Evolutionary conservation across 2,888 invertebrate genomes (phyloP), one percentile per base, ranked within the genome.

Genomic region (Bellardia bayeri): DNA sequence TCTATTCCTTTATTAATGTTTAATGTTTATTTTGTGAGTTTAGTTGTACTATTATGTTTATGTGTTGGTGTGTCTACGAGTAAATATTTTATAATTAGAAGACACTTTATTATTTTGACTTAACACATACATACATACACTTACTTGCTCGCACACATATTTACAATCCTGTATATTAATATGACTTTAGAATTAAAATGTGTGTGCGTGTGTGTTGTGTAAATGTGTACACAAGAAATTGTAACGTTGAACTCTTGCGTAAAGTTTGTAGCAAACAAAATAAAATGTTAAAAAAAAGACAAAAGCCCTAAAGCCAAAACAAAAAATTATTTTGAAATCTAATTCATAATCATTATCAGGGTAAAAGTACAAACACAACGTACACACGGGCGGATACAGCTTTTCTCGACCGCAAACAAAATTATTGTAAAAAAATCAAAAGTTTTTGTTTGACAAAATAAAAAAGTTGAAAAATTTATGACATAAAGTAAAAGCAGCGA

Each of bases 231-330:
- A 76, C 82, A 71, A 71, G 79, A 82, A 85, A 79, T 58, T 86
- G 75, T 83, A 71, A 83, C 83, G 86, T 75, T 83, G 86, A 86
- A 83, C 86, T 80, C 72, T 81, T 66, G 72, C 80, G 40, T 54
- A 51, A 40, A 37, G 23, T 75, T 74, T 40, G 11, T 51, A 64
- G 23, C 58, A 69, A 80, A 80, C n/a, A 75, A 63, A 64, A 40
- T 40, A 54, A 42, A 5, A 64, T n/a, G 9, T 14, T 9, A 30
- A 42, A 64, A 33, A 1, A n/a, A 54, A 45, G 16, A 78, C 14
- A 56, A 14, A 45, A 42, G 45, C n/a, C 9, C 3, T 51, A 54
- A 69, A 37, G 33, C 54, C 30, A 30, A 23, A 58, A 58, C n/a
- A 33, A 23, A 58, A 58, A 58, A 23, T 37, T 8, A 9, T 33